Base-by-base conservation (phyloP, 2,888 invertebrate genomes). In the Steinernema carpocapsae region DNA sequence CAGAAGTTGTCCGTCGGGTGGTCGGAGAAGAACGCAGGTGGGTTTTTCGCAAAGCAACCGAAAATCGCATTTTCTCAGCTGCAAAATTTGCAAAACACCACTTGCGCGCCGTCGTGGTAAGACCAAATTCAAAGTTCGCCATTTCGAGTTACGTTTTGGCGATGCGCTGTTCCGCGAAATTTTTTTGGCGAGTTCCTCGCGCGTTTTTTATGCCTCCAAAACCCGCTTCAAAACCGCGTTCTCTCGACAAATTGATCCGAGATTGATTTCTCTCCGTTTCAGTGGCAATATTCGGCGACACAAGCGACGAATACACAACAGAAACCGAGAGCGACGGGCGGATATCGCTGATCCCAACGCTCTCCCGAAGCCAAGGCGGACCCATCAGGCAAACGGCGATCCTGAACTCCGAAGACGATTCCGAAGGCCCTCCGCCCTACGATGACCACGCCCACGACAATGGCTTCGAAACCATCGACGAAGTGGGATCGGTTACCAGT, bases 251-350 rank as follows among this genome's bases (percentile, higher is more conserved):
- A 12, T 45, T 42, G 4, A 6, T 37, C 37, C 37, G 37, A 10
- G 10, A 48, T 48, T n/a, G 19, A 48, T 22, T 24, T 73, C 37
- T 32, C 19, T 19, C 42, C n/a, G 37, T 74, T 82, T 70, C 76
- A 84, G 84, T 86, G 37, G 82, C 85, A 22, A 81, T 86, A 26
- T 84, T 86, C 72, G 86, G 86, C 7, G 86, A 86, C 75, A 86
- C 86, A 22, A 84, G 83, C 37, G 86, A 86, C 72, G 86, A 85
- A 48, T 81, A 83, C 73, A 80, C 79, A 24, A 83, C 84, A 6
- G 85, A 86, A 45, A 80, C 80, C 14, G 85, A 85, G 45, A 83
- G 70, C 72, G 73, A 74, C 77, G 4, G 72, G 52, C 46, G 42
- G 64, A 72, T 56, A 70, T 72, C 70, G 48, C 52, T 37, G 42